Evolutionary conservation across 1,140 invertebrate species (phyloP), one percentile per base, ranked within the genome.

Genomic region (Euwallacea similis): DNA sequence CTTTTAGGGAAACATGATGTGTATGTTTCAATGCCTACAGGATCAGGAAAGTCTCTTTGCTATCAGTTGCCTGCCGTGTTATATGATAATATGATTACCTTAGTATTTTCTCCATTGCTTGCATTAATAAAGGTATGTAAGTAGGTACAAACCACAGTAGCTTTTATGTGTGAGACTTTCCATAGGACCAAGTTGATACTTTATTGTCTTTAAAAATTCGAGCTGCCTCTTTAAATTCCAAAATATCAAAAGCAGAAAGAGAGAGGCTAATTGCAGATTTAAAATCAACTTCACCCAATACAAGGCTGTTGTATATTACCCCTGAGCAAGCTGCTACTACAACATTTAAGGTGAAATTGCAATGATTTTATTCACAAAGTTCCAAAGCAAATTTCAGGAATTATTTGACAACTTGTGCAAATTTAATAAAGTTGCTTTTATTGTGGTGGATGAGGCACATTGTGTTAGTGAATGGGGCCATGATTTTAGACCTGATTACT

Each of bases 401-500:
- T 79, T 89, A 10, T 81, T 90, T 70, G 82, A 85, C 1, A 86
- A 86, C 76, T 80, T 91, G 69, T 78, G 87, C 21, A 90, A 88
- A 76, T 85, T 85, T 76, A 86, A 89, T 71, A 88, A 90, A 74
- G 80, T 96, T 2, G 88, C 89, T 6, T 90, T 93, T 78, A 87
- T 98, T 75, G 90, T 96, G 43, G 92, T 99, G 10, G 97, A 99
- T 85, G 97, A 99, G 86, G 97, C 96, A 9, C 97, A 99, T 82
- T 99, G 97, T 85, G 95, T 98, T 0, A 97, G 94, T 79, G 92
- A 98, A 77, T 99, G 96, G 96, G 97, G 97, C 0, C 97, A 99
- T 83, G 96, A 98, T 82, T 99, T 99, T 82, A 85, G 97, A 41
- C 94, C 94, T 0, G 94, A 98, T 82, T 99, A 98, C 82, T 85